Evolutionary conservation across 2,888 invertebrate species (phyloP).

Genomic region (Phrixothrix hirtus): DNA sequence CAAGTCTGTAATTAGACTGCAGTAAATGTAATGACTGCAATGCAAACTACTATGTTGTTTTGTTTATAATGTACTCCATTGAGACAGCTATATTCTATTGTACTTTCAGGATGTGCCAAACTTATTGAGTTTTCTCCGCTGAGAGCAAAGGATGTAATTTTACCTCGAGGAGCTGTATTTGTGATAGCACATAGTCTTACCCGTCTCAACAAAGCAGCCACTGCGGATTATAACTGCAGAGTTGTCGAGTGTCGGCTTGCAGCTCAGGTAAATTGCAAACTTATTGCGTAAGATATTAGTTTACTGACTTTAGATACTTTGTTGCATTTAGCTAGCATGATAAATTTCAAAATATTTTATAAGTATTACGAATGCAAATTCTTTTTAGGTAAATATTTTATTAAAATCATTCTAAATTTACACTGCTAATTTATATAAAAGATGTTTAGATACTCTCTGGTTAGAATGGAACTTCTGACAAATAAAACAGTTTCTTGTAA

Average conservation of each 20-base stretch:
- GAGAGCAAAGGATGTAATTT: slow-evolving; percentile 70
- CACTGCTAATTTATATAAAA: too few relatives aligned
- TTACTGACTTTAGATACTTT: too few relatives aligned
- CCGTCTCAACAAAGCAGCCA: slow-evolving; percentile 92
- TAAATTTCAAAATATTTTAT: too few relatives aligned
- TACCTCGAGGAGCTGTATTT: slow-evolving; percentile 85
- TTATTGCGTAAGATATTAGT: too few relatives aligned
- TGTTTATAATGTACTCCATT: slow-evolving; percentile 4
- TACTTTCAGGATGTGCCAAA: slow-evolving; percentile 74
- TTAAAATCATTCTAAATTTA: too few relatives aligned
- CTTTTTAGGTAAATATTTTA: too few relatives aligned
- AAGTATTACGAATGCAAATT: too few relatives aligned
- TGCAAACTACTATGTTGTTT: too few relatives aligned
- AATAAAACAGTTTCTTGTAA: too few relatives aligned
- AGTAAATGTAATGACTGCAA: neutral
- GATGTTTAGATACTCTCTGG: too few relatives aligned
- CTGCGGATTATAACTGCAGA: slow-evolving; percentile 86
- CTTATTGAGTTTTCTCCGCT: slow-evolving; percentile 93
- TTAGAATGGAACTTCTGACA: too few relatives aligned
- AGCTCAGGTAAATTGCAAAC: slow-evolving; percentile 80
- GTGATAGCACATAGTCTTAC: slow-evolving; percentile 91
- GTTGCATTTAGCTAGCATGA: too few relatives aligned
- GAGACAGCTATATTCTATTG: slow-evolving; percentile 12
- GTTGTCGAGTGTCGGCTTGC: slow-evolving; percentile 94
- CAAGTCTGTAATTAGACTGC: neutral